Evolutionary conservation across 2,888 invertebrate species (phyloP).

Genomic region (Aphodius granarius): DNA sequence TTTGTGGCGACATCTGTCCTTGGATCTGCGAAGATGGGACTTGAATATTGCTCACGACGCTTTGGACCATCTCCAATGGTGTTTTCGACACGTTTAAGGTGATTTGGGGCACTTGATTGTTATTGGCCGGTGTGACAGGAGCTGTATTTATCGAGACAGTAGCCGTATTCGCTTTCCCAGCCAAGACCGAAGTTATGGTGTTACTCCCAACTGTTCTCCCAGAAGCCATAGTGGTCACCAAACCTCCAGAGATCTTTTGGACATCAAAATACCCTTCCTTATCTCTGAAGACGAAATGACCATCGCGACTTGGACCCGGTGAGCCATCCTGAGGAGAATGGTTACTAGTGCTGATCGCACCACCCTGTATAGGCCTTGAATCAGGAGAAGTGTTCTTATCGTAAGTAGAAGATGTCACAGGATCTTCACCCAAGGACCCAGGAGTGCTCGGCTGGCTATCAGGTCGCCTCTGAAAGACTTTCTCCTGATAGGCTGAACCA

Average conservation of each 20-base stretch:
- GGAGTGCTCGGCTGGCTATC: slow-evolving; percentile 58
- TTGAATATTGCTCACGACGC: slow-evolving; percentile 72
- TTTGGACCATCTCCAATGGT: slow-evolving; percentile 77
- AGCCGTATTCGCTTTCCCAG: slow-evolving; percentile 74
- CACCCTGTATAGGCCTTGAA: slow-evolving; percentile 78
- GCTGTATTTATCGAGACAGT: slow-evolving; percentile 75
- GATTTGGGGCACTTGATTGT: slow-evolving; percentile 48
- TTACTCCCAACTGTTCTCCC: slow-evolving; percentile 78
- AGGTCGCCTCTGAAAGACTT: slow-evolving; percentile 45
- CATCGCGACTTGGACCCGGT: slow-evolving; percentile 58
- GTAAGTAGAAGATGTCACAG: slow-evolving; percentile 71
- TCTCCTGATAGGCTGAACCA: slow-evolving; percentile 51
- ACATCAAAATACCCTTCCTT: slow-evolving; percentile 8
- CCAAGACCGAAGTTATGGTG: slow-evolving; percentile 79
- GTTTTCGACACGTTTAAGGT: slow-evolving; percentile 59
- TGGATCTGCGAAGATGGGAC: slow-evolving; percentile 56
- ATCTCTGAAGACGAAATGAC: slow-evolving; percentile 32
- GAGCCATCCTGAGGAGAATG: slow-evolving; percentile 72
- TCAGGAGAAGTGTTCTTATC: slow-evolving; percentile 61
- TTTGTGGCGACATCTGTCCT: slow-evolving; percentile 47
- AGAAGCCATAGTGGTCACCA: slow-evolving; percentile 68
- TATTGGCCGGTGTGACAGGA: slow-evolving; percentile 52
- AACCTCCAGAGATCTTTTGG: slow-evolving; percentile 37
- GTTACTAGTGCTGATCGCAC: slow-evolving; percentile 82
- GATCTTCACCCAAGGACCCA: slow-evolving; percentile 60